phyloP scores from a whole-genome alignment of 2,113 vertebrate species.

The Pseudorhombus dupliciocellatus region DNA sequence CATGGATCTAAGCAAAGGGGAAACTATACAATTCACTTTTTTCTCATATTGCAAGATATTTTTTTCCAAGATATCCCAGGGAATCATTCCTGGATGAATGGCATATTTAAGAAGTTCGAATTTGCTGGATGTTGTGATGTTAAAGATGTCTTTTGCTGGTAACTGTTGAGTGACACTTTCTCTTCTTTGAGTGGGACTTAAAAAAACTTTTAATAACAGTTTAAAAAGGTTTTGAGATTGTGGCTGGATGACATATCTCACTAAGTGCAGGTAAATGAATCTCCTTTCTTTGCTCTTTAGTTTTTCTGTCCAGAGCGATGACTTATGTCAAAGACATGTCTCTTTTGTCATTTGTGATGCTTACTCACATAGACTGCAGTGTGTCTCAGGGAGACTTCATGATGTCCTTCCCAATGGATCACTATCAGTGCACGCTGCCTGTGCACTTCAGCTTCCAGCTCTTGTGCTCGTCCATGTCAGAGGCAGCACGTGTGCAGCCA shows the following conservation, averaged over 20 bases:
- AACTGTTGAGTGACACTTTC: too few relatives aligned
- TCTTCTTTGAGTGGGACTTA: not conserved
- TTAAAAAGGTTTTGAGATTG: not conserved
- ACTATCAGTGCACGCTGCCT: slow-evolving; percentile 21
- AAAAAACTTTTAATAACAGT: not conserved
- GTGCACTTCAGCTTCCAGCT: slow-evolving; percentile 35
- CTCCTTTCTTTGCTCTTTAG: not conserved
- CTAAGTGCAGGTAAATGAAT: not conserved
- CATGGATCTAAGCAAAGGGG: too few relatives aligned
- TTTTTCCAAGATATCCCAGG: too few relatives aligned
- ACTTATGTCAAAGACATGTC: slow-evolving; percentile 28
- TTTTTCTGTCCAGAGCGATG: slow-evolving; percentile 3
- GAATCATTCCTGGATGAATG: too few relatives aligned
- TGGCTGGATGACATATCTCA: not conserved
- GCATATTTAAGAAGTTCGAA: too few relatives aligned
- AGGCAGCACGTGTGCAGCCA: not conserved
- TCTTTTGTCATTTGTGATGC: slow-evolving; percentile 31
- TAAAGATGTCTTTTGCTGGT: too few relatives aligned
- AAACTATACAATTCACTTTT: too few relatives aligned
- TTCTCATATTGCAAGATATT: too few relatives aligned
- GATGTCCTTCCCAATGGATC: slow-evolving; percentile 39
- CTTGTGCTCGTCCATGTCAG: not conserved
- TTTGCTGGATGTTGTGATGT: too few relatives aligned
- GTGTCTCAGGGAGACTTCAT: slow-evolving; percentile 37
- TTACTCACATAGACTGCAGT: slow-evolving; percentile 40